These are phyloP conservation scores for Cydia strobilella DNA, from an alignment of 1,140 invertebrate genomes.

Conservation along the genomic window DNA sequence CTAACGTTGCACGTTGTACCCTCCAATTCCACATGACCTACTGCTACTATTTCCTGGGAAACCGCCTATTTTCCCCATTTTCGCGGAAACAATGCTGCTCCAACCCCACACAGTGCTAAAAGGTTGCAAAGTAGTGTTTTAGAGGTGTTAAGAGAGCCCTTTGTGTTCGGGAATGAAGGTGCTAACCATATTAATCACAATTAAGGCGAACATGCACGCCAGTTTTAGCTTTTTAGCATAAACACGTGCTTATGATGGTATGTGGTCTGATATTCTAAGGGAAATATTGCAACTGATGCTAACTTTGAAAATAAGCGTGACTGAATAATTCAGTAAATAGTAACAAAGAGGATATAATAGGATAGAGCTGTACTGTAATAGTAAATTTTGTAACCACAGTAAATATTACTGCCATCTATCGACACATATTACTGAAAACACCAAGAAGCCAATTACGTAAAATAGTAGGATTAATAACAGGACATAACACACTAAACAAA, in stretches of 20 bases:
- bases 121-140: neutral
- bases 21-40: neutral
- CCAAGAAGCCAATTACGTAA: too few species aligned
- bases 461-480: too few species aligned
- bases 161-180: neutral
- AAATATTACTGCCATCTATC: too few species aligned
- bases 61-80: conserved; percentile 11
- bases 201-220: conserved; percentile 8
- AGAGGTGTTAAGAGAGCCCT: neutral
- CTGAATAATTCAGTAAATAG: too few species aligned
- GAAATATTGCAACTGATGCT: neutral
- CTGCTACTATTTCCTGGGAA: neutral
- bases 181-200: conserved; percentile 13
- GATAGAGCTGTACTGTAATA: too few species aligned
- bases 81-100: neutral
- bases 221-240: conserved; percentile 11
- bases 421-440: too few species aligned
- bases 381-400: too few species aligned
- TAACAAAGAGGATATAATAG: too few species aligned
- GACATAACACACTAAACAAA: too few species aligned
- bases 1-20: neutral
- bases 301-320: too few species aligned
- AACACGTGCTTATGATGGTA: conserved; percentile 1
- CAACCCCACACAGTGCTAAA: neutral
- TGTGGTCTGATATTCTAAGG: neutral